These are phyloP conservation scores for Pagetopsis macropterus DNA, from an alignment of 2,797 vertebrate species.

Conservation along the genomic window DNA sequence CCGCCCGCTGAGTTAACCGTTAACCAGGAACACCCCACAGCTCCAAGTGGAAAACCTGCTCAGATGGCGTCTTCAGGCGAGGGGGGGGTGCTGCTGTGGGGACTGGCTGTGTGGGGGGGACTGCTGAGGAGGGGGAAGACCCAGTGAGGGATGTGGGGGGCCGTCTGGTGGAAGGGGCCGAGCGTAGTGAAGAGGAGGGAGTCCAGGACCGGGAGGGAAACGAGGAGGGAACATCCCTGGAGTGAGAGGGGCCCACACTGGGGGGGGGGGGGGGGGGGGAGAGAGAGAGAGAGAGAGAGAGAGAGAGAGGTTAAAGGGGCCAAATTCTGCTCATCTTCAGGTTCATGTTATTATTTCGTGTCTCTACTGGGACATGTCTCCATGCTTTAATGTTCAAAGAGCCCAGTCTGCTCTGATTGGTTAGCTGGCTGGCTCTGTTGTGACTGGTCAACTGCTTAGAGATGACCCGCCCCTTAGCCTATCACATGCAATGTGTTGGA, in stretches of 20 bases:
- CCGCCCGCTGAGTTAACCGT: constrained; percentile 15
- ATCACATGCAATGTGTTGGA: no score
- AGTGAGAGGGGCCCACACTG: constrained; percentile 73
- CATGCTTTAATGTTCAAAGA: no score
- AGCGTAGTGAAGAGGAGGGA: constrained; percentile 55
- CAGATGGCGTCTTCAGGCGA: constrained; percentile 69
- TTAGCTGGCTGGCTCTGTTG: no score
- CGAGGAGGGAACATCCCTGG: constrained; percentile 72
- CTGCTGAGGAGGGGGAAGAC: constrained; percentile 49
- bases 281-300: no score
- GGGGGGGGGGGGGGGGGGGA: no score
- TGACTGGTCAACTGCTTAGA: no score
- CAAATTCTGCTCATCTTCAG: no score
- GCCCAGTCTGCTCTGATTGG: no score
- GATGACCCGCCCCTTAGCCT: no score
- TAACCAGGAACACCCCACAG: constrained; percentile 8
- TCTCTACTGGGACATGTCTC: no score
- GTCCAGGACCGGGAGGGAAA: constrained; percentile 58
- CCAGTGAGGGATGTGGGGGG: constrained; percentile 53
- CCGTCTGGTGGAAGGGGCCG: constrained; percentile 37
- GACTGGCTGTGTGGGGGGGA: constrained; percentile 54
- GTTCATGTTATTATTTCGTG: no score
- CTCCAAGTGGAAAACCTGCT: constrained; percentile 33
- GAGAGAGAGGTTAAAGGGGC: no score
- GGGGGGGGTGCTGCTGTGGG: constrained; percentile 51